Evolutionary conservation across 2,113 vertebrate species (phyloP), one percentile per base, ranked within the genome.

Genomic region (Holacanthus passer): DNA sequence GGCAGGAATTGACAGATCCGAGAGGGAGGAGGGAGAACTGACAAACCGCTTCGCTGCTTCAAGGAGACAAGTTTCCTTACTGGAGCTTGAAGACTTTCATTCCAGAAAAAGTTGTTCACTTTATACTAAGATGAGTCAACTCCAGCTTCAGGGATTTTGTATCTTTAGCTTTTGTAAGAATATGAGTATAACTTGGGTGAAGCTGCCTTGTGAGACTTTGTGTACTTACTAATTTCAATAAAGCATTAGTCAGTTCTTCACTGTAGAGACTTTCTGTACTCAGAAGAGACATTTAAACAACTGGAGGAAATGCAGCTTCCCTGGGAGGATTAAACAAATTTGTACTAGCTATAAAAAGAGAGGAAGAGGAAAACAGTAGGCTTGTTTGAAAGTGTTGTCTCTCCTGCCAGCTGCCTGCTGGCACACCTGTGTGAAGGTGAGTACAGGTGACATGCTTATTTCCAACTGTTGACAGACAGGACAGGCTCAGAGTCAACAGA

Each of bases 401-500:
- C 24, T 22, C 2, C 6, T 62, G 68, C 80, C 60, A 24, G 29
- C 37, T 59, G 45, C 39, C 50, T 20, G 27, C 39, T 58, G 68
- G 69, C 80, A 79, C 83, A 86, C 85, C 87, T 87, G 79, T 32
- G 75, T 32, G 24, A 41, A 39, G 69, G 39, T 32, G 17, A 76
- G 27, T 22, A 31, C 73, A 77, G 74, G 83, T 82, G 77, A 83
- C 83, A 72, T 4, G 43, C 55, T 86, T 59, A 82, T 86, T 78
- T 62, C 24, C 20, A 82, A 16, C 64, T 78, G 87, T 5, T 87
- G 87, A 92, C 58, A 85, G 82, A 86, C 81, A 39, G 39, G 29
- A 45, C 45, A 12, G 69, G 35, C 55, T 70, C 0, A 1, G 55
- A 60, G 31, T 27, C 48, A 70, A 19, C 4, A 20, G 20, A 68